Percentiles rank a stretch among this genome's conserved stretches.
Conservation (phyloP, 2,113 vertebrate species). For the Oncorhynchus mykiss region DNA sequence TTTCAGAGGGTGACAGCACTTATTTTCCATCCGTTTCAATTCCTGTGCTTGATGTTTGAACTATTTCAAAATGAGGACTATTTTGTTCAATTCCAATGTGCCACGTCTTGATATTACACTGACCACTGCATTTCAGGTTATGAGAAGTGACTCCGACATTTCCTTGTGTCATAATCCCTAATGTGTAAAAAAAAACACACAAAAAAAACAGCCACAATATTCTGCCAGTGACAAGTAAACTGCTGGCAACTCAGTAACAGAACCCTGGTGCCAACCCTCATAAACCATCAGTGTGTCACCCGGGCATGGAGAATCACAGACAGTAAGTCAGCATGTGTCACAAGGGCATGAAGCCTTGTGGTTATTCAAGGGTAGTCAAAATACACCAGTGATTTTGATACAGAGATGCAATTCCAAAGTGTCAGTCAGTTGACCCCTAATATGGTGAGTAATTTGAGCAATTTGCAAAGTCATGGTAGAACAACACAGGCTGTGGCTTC, state of each 20-base stretch:
- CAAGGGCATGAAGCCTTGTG: not conserved
- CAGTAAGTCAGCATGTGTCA: conserved; percentile 45
- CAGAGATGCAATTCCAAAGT: conserved; percentile 10
- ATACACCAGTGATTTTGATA: conserved; percentile 17
- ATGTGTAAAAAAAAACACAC: too few species aligned
- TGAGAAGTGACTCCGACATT: not conserved
- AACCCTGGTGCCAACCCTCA: not conserved
- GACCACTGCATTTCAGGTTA: not conserved
- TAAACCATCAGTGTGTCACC: conserved; percentile 15
- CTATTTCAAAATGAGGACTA: not conserved
- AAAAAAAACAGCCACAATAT: not conserved
- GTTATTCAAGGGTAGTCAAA: not conserved
- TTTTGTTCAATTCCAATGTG: not conserved
- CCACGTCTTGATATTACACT: not conserved
- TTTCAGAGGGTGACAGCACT: conserved; percentile 74
- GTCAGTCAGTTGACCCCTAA: not conserved
- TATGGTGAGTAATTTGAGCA: conserved; percentile 10
- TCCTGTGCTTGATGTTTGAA: not conserved
- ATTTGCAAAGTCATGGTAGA: not conserved
- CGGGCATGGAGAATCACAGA: conserved; percentile 24
- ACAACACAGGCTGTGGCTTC: conserved; percentile 27
- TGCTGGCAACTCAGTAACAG: conserved; percentile 15
- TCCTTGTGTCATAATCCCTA: not conserved
- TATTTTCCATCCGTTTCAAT: not conserved
- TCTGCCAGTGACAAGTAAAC: conserved; percentile 1